These are phyloP conservation scores for Lysandra coridon DNA, from an alignment of 2,888 invertebrate species.

Conservation along the genomic window DNA sequence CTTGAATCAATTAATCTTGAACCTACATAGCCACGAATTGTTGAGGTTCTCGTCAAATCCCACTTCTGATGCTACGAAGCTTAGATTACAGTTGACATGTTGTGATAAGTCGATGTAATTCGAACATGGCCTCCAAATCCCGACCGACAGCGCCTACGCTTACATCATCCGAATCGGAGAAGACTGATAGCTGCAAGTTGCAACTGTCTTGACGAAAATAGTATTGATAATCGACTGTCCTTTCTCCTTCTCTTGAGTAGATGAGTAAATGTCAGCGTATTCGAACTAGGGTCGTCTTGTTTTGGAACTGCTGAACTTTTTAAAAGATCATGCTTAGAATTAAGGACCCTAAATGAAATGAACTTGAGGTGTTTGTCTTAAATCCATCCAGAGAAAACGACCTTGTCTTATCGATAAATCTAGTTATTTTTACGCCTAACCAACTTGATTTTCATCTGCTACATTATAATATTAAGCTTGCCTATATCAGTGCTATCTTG, in stretches of 20 bases:
- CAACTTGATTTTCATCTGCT: no score
- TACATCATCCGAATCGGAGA: slow-evolving; percentile 1
- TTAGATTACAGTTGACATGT: background rate
- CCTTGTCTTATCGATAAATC: no score
- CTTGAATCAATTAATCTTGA: background rate
- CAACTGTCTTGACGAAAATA: slow-evolving; percentile 12
- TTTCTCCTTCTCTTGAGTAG: slow-evolving; percentile 26
- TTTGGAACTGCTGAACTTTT: background rate
- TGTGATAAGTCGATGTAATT: background rate
- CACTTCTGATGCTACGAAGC: background rate
- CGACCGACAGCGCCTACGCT: background rate
- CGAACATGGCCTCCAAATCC: background rate
- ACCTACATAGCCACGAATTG: background rate
- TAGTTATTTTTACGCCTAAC: no score
- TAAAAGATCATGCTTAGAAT: background rate
- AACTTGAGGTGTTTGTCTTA: no score
- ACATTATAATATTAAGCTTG: no score
- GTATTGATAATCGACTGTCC: background rate
- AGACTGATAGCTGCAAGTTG: background rate
- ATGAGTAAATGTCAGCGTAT: slow-evolving; percentile 27
- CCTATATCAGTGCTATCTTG: no score
- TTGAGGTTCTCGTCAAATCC: background rate
- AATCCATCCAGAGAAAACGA: no score
- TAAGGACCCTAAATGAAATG: background rate
- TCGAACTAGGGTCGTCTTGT: background rate